These are phyloP conservation scores for Pachycephala philippinensis DNA, from an alignment of 2,113 vertebrate species.

Conservation along the genomic window DNA sequence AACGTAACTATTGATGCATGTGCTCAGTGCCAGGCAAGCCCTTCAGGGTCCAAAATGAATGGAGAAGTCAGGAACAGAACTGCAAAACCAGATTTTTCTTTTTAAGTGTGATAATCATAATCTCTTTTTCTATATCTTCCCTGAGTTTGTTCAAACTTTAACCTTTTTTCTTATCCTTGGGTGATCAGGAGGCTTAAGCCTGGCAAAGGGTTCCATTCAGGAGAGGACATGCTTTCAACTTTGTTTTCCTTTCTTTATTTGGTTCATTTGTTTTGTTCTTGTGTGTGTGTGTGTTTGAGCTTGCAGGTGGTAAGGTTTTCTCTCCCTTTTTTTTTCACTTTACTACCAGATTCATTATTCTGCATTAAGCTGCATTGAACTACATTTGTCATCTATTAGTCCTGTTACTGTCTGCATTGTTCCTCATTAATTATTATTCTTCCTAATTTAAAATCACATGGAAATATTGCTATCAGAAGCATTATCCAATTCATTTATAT, in stretches of 20 bases:
- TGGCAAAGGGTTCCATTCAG: not conserved
- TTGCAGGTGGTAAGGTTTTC: not conserved
- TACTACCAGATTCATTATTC: slow-evolving; percentile 26
- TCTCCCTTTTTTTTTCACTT: not conserved
- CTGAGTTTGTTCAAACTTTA: not conserved
- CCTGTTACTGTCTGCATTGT: slow-evolving; percentile 35
- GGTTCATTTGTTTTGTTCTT: not conserved
- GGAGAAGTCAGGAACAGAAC: not conserved
- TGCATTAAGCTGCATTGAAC: slow-evolving; percentile 30
- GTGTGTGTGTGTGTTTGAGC: not conserved
- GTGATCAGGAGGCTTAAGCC: not conserved
- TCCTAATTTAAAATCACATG: slow-evolving; percentile 42
- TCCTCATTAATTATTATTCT: slow-evolving; percentile 58
- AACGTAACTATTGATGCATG: fast-evolving
- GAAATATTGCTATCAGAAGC: slow-evolving; percentile 45
- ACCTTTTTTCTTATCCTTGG: not conserved
- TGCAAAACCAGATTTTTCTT: not conserved
- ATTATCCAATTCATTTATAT: slow-evolving; percentile 24
- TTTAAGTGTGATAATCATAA: not conserved
- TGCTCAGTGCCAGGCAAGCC: not conserved
- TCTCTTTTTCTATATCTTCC: not conserved
- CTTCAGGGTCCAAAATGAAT: not conserved
- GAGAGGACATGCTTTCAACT: not conserved
- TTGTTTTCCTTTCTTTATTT: not conserved
- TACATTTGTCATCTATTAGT: slow-evolving; percentile 63